These are phyloP conservation scores for Diadromus collaris DNA, from an alignment of 2,888 invertebrate genomes.

Conservation along the genomic window DNA sequence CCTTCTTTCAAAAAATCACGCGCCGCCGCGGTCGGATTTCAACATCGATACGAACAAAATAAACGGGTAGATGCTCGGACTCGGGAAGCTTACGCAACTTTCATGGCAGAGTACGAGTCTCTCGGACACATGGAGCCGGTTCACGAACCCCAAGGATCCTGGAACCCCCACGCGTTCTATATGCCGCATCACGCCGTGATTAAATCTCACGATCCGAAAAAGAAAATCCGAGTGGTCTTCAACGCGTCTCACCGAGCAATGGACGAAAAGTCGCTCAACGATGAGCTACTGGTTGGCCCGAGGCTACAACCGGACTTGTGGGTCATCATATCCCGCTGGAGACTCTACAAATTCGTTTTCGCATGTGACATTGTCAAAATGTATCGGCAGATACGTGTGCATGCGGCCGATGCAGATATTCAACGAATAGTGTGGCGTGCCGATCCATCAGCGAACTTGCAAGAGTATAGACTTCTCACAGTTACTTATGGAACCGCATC, in stretches of 20 bases:
- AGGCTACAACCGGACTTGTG: neutral
- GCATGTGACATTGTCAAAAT: neutral
- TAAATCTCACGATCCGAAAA: neutral
- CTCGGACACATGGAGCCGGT: neutral
- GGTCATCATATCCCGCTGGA: conserved; percentile 1
- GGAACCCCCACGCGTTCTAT: neutral
- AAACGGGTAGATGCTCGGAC: neutral
- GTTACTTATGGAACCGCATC: neutral
- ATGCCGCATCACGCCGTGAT: neutral
- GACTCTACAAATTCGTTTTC: neutral
- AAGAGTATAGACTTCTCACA: neutral
- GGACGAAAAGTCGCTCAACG: conserved; percentile 5
- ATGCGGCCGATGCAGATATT: neutral
- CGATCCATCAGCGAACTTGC: neutral
- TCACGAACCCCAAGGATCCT: neutral
- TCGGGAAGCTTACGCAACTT: neutral
- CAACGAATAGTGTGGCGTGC: neutral
- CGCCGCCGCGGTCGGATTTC: neutral
- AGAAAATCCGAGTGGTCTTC: conserved; percentile 8
- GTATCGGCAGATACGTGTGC: neutral
- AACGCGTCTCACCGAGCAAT: conserved; percentile 6
- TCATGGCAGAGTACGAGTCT: neutral
- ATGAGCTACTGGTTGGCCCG: neutral
- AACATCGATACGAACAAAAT: neutral
- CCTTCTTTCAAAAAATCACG: neutral